Evolutionary conservation across 2,888 invertebrate species (phyloP).

Genomic region (Pollenia griseotomentosa): DNA sequence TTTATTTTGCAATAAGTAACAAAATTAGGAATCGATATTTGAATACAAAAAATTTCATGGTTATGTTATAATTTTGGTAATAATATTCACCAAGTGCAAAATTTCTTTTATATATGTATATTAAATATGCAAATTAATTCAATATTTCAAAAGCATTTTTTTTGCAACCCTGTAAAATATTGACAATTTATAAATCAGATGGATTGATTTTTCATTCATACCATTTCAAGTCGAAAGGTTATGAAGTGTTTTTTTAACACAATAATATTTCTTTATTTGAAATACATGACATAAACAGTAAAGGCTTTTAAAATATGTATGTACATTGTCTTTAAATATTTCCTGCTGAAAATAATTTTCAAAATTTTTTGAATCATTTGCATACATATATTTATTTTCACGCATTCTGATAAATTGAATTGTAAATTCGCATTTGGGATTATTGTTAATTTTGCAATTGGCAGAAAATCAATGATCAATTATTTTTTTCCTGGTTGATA

Average conservation of each 20-base stretch:
- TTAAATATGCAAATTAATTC: too few species aligned
- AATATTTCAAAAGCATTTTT: too few species aligned
- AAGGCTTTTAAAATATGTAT: too few species aligned
- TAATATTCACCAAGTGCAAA: neutral
- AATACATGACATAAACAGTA: too few species aligned
- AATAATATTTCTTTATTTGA: too few species aligned
- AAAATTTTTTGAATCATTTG: slow-evolving; percentile 20
- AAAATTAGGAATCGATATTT: neutral
- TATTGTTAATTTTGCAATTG: slow-evolving; percentile 22
- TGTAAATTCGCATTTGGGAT: slow-evolving; percentile 31
- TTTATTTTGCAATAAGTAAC: slow-evolving; percentile 7
- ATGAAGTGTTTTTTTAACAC: too few species aligned
- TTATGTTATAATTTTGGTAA: neutral
- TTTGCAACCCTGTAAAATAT: too few species aligned
- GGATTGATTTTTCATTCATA: too few species aligned
- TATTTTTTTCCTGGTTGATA: slow-evolving; percentile 11
- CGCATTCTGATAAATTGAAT: neutral
- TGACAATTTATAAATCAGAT: too few species aligned
- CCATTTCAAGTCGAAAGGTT: too few species aligned
- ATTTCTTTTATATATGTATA: too few species aligned
- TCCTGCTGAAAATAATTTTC: neutral
- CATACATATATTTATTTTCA: slow-evolving; percentile 52
- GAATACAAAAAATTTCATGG: neutral
- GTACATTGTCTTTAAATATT: neutral
- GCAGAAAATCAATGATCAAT: slow-evolving; percentile 25